Percentiles rank a stretch among this genome's conserved stretches.
phyloP scores from a whole-genome alignment of 2,113 vertebrate species.

The Ctenodactylus gundi region DNA sequence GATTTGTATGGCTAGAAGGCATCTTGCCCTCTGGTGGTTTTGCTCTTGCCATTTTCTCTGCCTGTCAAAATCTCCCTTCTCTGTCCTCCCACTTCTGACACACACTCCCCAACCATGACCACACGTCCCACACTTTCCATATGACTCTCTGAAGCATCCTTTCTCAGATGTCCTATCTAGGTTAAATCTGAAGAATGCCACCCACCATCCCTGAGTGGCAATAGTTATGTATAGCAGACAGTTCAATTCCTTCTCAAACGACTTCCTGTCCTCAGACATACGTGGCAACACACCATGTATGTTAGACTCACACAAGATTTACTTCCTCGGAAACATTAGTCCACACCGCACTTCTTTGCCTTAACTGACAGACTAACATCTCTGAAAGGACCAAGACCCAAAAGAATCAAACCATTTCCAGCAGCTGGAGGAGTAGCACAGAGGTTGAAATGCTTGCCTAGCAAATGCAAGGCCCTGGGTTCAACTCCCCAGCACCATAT shows the following conservation, averaged over 20 bases:
- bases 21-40: neutral
- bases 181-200: neutral
- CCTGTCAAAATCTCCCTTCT: neutral
- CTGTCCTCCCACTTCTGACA: neutral
- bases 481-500: too few species aligned
- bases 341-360: neutral
- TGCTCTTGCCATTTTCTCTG: neutral
- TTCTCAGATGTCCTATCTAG: neutral
- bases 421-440: too few species aligned
- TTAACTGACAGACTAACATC: neutral
- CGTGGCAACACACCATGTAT: neutral
- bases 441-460: too few species aligned
- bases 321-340: neutral
- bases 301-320: neutral
- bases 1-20: neutral
- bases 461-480: too few species aligned
- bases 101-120: neutral
- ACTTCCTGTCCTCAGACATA: conserved; percentile 38
- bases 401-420: neutral
- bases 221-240: neutral
- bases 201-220: neutral
- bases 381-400: neutral
- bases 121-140: neutral
- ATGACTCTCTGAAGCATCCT: neutral
- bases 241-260: neutral